Conservation (phyloP, 2,888 invertebrate genomes). For the Imbricaverruca yamaguchii region DNA sequence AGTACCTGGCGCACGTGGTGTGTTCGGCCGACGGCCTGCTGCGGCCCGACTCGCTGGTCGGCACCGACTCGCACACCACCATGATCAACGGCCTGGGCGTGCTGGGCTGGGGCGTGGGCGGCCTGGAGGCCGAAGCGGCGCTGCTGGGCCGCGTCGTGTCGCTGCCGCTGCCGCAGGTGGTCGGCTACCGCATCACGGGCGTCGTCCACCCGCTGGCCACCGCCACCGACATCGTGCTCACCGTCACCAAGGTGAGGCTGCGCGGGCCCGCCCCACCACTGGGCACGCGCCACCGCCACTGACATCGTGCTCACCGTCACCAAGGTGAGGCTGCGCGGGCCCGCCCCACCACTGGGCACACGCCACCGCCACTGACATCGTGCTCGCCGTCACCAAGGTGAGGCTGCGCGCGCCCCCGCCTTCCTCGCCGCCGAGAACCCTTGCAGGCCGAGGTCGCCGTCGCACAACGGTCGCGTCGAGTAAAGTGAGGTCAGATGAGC, state of each 20-base stretch:
- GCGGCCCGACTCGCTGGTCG: slow-evolving; percentile 33
- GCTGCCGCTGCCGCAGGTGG: slow-evolving; percentile 91
- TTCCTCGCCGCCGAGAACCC: no score
- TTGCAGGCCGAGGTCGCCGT: no score
- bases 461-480: no score
- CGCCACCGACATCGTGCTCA: slow-evolving; percentile 92
- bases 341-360: no score
- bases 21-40: slow-evolving; percentile 23
- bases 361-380: slow-evolving; percentile 93
- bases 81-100: slow-evolving; percentile 35
- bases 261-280: no score
- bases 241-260: slow-evolving; percentile 67
- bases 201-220: slow-evolving; percentile 64
- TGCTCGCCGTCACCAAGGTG: slow-evolving; percentile 85
- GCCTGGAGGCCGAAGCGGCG: slow-evolving; percentile 30
- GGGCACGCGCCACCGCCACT: slow-evolving; percentile 91
- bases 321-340: slow-evolving; percentile 47
- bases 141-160: slow-evolving; percentile 97
- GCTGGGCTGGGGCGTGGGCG: slow-evolving; percentile 35
- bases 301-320: slow-evolving; percentile 95
- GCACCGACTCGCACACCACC: slow-evolving; percentile 35
- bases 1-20: slow-evolving; percentile 33
- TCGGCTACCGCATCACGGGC: slow-evolving; percentile 84
- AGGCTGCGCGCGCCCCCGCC: background rate
- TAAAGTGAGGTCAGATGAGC: no score